phyloP scores from a whole-genome alignment of 2,888 invertebrate genomes.

The Archips xylosteana region DNA sequence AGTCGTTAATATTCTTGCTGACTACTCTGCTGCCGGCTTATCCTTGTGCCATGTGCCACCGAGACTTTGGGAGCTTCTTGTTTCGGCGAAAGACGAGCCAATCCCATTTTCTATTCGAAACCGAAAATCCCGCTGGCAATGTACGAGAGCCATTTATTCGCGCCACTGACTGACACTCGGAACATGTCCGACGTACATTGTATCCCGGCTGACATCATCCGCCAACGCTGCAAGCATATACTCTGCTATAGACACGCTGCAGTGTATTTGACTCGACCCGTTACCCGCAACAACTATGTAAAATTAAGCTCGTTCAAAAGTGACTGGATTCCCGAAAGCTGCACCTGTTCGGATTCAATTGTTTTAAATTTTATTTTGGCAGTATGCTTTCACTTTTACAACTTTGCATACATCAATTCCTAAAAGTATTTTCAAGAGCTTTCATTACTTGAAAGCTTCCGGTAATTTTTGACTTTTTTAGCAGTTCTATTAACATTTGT shows the following conservation, averaged over 20 bases:
- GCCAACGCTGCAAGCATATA: conserved; percentile 53
- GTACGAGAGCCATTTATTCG: conserved; percentile 61
- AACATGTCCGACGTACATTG: conserved; percentile 63
- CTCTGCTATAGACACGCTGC: conserved; percentile 62
- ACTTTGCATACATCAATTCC: not conserved
- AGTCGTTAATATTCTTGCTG: not conserved
- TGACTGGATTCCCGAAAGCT: not conserved
- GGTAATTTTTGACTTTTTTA: not conserved
- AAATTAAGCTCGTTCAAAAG: not conserved
- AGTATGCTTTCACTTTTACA: not conserved
- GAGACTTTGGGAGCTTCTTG: conserved; percentile 63
- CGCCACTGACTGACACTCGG: conserved; percentile 57
- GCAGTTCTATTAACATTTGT: not conserved
- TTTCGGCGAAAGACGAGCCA: conserved; percentile 64
- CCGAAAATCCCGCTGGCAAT: conserved; percentile 62
- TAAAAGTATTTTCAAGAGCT: not conserved
- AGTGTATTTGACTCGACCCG: conserved; percentile 52
- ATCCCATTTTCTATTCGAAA: conserved; percentile 72
- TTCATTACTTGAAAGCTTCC: not conserved
- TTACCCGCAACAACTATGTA: conserved; percentile 14
- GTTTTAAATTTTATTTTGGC: not conserved
- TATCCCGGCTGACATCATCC: conserved; percentile 60
- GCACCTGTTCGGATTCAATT: not conserved
- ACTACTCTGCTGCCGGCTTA: conserved; percentile 42
- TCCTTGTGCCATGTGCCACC: conserved; percentile 26